A percentile compares a stretch with the other conserved stretches of the same genome.
Evolutionary conservation across 2,888 invertebrate species (phyloP).

Genomic region (Halictus ligatus): DNA sequence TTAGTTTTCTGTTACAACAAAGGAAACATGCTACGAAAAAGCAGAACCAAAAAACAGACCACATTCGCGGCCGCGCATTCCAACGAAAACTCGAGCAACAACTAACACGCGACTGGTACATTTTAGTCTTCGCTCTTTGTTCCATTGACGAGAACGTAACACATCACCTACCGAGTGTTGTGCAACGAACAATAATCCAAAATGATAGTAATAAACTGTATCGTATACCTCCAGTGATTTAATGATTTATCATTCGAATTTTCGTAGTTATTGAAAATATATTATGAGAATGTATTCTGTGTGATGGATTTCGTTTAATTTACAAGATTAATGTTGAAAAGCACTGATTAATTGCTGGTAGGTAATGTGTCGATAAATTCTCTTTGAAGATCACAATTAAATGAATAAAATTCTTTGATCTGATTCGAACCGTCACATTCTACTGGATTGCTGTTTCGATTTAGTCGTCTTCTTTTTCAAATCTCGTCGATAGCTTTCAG

Average conservation of each 20-base stretch:
- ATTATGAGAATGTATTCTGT: neutral
- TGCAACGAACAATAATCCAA: neutral
- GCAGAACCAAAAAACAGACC: neutral
- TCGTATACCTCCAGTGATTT: neutral
- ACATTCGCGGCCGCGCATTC: constrained; percentile 1
- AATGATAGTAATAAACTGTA: neutral
- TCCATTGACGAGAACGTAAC: neutral
- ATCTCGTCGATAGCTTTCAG: neutral
- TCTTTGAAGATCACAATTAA: neutral
- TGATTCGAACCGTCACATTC: neutral
- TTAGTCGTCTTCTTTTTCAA: neutral
- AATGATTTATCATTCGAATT: neutral
- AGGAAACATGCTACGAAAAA: constrained; percentile 19
- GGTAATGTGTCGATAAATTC: neutral
- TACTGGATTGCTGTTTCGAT: neutral
- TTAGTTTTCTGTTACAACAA: constrained; percentile 29
- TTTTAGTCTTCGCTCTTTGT: neutral
- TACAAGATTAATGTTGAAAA: neutral
- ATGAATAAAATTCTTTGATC: neutral
- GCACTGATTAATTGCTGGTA: neutral
- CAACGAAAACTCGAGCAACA: neutral
- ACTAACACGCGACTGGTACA: neutral
- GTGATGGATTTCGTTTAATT: neutral
- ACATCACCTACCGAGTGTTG: neutral
- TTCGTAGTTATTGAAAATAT: neutral